Evolutionary conservation across 1,140 invertebrate genomes (phyloP), one percentile per base, ranked within the genome.

Genomic region (Heliconius hermathena): DNA sequence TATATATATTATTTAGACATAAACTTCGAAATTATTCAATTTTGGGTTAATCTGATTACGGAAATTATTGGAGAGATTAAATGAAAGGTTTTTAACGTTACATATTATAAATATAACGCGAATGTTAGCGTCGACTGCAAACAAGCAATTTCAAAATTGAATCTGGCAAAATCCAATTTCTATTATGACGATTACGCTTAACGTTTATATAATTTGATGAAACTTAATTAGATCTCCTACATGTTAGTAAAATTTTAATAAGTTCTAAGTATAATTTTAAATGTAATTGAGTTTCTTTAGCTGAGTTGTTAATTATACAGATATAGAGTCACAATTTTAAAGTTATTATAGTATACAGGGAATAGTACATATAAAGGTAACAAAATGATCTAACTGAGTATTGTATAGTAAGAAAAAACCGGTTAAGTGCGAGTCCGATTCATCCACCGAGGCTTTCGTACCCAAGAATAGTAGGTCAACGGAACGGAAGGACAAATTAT

Each of bases 61-160:
- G 13, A 57, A 74, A 33, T 74, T 49, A 74, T 74, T 74, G 49
- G 33, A 1, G n/a, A 74, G 73, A 74, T 74, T 74, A 74, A 57
- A 74, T 57, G 8, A 74, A 54, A 16, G 49, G 73, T 74, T 54
- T 74, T 54, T 36, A 57, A 57, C 20, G 20, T 22, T 57, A n/a
- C 54, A 22, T n/a, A n/a, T n/a, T n/a, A n/a, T 22, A 57, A 57
- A 57, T 9, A 52, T 54, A 26, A 22, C 46, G 29, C 20, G 54
- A 57, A 57, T 74, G 36, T 57, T 22, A 33, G 29, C 73, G 73
- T 57, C 33, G 54, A 57, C 29, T 33, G 29, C 16, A 74, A 74
- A 74, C 49, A 74, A 74, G 73, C 29, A 29, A 74, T 57, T 74
- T 74, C 49, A 57, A 33, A 74, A 49, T 22, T 1, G 73, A n/a